Evolutionary conservation across 1,140 invertebrate species (phyloP).

Genomic region (Globodera rostochiensis): DNA sequence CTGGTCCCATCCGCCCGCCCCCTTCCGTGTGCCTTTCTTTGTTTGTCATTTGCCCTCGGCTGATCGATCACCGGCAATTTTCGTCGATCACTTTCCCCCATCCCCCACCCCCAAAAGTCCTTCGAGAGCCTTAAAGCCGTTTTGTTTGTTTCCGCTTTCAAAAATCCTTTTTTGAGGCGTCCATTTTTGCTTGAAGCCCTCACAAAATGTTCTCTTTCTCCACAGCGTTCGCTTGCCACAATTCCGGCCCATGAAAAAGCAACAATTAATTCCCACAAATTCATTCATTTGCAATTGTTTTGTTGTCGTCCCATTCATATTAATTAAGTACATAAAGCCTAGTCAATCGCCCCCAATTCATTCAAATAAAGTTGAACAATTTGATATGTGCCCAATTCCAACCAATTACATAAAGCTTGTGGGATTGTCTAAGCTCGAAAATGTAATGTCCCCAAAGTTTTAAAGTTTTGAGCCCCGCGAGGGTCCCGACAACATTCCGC

Average conservation of each 20-base stretch:
- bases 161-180: not conserved
- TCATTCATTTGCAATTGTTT: not conserved
- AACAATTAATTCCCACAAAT: constrained; percentile 1
- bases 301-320: not conserved
- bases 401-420: too few relatives aligned
- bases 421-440: too few relatives aligned
- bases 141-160: not conserved
- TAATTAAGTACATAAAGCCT: not conserved
- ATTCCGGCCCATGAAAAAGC: not conserved
- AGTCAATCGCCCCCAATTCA: too few relatives aligned
- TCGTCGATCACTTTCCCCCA: not conserved
- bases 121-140: not conserved
- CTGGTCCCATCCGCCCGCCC: too few relatives aligned
- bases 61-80: too few relatives aligned
- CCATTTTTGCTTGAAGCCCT: not conserved
- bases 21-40: not conserved
- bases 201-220: not conserved
- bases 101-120: not conserved
- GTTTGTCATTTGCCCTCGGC: not conserved
- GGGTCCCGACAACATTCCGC: too few relatives aligned
- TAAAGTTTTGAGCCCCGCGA: too few relatives aligned
- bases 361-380: too few relatives aligned
- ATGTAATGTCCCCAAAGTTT: too few relatives aligned
- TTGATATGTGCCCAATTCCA: too few relatives aligned
- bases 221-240: not conserved